phyloP scores from a whole-genome alignment of 2,113 vertebrate genomes.

The Caracal caracal region DNA sequence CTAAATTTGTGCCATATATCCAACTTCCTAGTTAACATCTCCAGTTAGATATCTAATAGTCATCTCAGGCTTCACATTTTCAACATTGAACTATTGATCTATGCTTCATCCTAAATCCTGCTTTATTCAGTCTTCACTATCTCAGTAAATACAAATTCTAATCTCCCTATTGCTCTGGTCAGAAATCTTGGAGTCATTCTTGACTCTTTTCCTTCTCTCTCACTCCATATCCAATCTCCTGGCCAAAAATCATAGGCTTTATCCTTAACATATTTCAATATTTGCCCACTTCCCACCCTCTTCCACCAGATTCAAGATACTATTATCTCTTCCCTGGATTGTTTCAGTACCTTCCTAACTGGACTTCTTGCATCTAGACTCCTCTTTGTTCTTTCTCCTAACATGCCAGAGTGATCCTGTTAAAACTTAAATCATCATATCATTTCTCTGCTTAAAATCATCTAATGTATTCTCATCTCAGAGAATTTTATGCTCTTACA shows the following conservation, averaged over 20 bases:
- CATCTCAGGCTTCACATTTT: not conserved
- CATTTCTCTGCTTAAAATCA: not conserved
- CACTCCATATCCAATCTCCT: not conserved
- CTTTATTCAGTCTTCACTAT: not conserved
- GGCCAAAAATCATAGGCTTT: not conserved
- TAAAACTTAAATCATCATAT: not conserved
- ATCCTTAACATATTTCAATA: not conserved
- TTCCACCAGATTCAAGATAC: not conserved
- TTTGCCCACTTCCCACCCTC: not conserved
- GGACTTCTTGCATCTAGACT: not conserved
- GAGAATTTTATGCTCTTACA: not conserved
- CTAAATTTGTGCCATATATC: not conserved
- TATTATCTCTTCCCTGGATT: not conserved
- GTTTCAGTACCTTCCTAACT: not conserved
- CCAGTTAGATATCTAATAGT: too few relatives aligned
- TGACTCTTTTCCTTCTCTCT: not conserved
- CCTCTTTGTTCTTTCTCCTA: not conserved
- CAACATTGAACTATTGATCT: not conserved
- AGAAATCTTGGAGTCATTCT: not conserved
- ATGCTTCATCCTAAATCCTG: not conserved
- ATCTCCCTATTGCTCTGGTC: not conserved
- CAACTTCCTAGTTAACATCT: not conserved
- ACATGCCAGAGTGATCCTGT: not conserved
- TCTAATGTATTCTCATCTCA: not conserved
- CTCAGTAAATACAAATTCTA: not conserved